phyloP scores from a whole-genome alignment of 2,113 vertebrate genomes.

The Pitta sordida region DNA sequence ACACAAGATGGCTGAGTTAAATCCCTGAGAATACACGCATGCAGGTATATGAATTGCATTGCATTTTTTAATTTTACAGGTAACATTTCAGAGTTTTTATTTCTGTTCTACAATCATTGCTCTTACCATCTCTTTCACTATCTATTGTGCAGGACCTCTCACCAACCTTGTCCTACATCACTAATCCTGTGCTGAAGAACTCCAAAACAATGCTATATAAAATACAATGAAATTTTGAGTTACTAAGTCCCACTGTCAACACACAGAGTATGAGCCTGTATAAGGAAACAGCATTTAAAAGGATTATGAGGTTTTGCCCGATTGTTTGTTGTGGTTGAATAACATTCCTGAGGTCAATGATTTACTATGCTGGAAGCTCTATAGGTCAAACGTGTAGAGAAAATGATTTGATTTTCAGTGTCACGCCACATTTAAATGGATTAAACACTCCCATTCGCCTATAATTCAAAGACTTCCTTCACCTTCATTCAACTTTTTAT shows the following conservation, averaged over 20 bases:
- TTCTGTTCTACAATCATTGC: background rate
- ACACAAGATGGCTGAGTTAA: background rate
- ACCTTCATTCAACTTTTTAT: background rate
- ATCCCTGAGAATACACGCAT: background rate
- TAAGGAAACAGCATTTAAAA: background rate
- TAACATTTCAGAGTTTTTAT: background rate
- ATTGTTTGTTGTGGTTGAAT: background rate
- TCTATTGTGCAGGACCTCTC: background rate
- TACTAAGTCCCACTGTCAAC: background rate
- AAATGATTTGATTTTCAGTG: background rate
- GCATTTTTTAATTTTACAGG: background rate
- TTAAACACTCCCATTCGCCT: background rate
- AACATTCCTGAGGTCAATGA: background rate
- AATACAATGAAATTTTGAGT: background rate
- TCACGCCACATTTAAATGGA: background rate
- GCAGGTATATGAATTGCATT: accelerated
- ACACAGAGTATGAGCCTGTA: background rate
- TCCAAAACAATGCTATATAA: background rate
- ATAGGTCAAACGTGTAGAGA: background rate
- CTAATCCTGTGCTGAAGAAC: background rate
- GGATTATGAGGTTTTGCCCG: background rate
- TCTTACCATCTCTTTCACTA: background rate
- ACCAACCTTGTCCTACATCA: background rate
- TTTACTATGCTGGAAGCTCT: background rate
- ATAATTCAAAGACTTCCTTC: background rate